A percentile compares a stretch with the other conserved stretches of the same genome.
Conservation (phyloP, 2,797 vertebrate genomes). For the Darevskia nairensis region DNA sequence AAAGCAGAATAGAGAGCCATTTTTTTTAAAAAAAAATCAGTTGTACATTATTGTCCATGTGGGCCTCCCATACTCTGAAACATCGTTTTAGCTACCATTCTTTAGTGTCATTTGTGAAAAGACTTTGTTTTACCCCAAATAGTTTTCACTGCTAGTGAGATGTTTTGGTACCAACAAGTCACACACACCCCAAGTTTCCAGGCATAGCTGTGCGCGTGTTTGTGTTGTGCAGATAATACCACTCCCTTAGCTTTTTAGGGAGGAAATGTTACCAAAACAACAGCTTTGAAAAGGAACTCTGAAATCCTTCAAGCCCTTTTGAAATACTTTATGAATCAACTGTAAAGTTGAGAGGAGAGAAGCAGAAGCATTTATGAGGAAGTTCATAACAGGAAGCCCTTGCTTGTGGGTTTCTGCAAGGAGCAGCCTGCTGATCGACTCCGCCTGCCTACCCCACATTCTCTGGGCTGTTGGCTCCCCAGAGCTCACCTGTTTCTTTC, state of each 20-base stretch:
- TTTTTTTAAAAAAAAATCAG: not conserved
- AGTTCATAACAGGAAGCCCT: slow-evolving; percentile 69
- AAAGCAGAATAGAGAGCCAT: not conserved
- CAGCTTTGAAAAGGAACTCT: not conserved
- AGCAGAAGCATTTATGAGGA: slow-evolving; percentile 67
- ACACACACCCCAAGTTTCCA: too few relatives aligned
- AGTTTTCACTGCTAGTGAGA: not conserved
- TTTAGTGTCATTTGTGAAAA: not conserved
- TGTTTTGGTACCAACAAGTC: not conserved
- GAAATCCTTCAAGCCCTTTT: slow-evolving; percentile 36
- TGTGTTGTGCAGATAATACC: not conserved
- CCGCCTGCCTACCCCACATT: not conserved
- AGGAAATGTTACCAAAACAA: not conserved
- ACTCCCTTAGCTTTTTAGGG: not conserved
- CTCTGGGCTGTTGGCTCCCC: slow-evolving; percentile 32
- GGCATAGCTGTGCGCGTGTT: not conserved
- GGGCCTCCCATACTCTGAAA: not conserved
- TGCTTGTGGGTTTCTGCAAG: not conserved
- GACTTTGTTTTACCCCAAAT: not conserved
- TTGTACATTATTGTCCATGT: not conserved
- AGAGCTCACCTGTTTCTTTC: slow-evolving; percentile 7
- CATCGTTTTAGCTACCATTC: not conserved
- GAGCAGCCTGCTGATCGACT: slow-evolving; percentile 27
- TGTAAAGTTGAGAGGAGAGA: slow-evolving; percentile 20
- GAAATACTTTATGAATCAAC: slow-evolving; percentile 50